Conservation (phyloP, 2,797 vertebrate genomes). For the Furcifer pardalis region DNA sequence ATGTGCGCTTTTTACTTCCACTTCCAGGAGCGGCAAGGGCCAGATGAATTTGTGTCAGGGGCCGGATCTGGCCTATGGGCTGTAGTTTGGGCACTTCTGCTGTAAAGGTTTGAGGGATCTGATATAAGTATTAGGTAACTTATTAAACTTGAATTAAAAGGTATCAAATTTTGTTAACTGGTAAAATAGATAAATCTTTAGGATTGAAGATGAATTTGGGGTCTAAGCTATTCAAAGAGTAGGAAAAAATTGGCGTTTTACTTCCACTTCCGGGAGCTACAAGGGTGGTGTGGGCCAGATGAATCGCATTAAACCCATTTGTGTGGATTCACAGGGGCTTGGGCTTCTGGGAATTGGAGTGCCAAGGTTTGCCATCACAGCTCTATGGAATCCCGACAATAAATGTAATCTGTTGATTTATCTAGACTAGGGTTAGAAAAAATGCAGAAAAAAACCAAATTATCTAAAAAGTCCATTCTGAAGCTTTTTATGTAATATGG, state of each 20-base stretch:
- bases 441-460: background rate
- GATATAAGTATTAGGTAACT: background rate
- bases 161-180: background rate
- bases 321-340: no score
- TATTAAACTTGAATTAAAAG: background rate
- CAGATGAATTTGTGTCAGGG: no score
- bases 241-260: background rate
- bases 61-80: no score
- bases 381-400: background rate
- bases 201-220: background rate
- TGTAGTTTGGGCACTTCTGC: no score
- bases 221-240: background rate
- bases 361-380: no score
- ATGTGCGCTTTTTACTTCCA: no score
- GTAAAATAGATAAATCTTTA: background rate
- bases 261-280: no score
- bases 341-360: no score
- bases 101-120: background rate
- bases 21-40: no score
- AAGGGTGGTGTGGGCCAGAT: no score
- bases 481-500: no score
- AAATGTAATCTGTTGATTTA: background rate
- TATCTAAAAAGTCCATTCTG: background rate
- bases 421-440: background rate
- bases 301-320: no score